Base-by-base conservation (phyloP, 2,797 vertebrate species). In the Lophotriccus pileatus region DNA sequence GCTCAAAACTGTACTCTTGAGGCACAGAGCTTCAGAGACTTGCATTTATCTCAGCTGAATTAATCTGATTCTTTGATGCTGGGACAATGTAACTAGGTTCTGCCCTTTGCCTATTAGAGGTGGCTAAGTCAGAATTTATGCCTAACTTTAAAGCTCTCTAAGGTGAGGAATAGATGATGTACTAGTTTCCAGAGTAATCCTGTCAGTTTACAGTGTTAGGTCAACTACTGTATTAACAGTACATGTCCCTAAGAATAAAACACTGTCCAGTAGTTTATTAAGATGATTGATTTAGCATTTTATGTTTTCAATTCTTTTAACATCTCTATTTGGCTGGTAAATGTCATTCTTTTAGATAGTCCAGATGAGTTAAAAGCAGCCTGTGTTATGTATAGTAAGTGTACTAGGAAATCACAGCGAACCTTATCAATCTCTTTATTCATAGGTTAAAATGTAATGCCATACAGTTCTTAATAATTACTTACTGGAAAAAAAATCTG, bases 371-470 rank as follows among this genome's bases (percentile, higher is more conserved):
- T 28, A 86, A 80, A 89, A 63, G 50, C 15, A 60, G 25, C 18
- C 9, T 84, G 20, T 43, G 4, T 58, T 91, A 25, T 8, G 60
- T 90, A 25, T 7, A 64, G 2, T 28, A 83, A 73, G 23, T 18
- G 3, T 72, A 52, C 24, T n/a, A 84, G 18, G 27, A 84, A 86
- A 96, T 37, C 52, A 75, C 67, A 96, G 63, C 53, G 24, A 94
- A 83, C 52, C n/a, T 95, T 94, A 93, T 74, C 93, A 95, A 62
- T 92, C 86, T 93, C 87, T 98, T 98, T 98, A 98, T 98, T 98
- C 11, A 36, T 97, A 88, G 96, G 80, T 97, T 98, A 97, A 98
- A 98, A 97, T 95, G 95, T 97, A 97, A 97, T 96, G 90, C 93
- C 96, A 95, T 98, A 98, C 95, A 97, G 78, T 95, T 97, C 69